These are phyloP conservation scores for Lasioglossum vierecki DNA, from an alignment of 2,888 invertebrate species.

Conservation along the genomic window DNA sequence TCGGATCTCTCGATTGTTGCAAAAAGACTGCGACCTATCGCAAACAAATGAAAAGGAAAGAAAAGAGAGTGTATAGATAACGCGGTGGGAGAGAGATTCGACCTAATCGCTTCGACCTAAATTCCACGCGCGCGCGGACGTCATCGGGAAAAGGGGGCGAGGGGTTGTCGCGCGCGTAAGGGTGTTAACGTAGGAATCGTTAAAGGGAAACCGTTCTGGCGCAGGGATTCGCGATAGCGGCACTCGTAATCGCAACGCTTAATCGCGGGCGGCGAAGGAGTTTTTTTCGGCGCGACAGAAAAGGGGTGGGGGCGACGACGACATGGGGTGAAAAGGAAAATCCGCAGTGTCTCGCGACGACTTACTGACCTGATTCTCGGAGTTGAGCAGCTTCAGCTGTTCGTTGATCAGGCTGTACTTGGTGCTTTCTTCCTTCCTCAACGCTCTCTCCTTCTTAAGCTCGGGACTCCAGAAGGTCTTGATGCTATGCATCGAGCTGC, in stretches of 20 bases:
- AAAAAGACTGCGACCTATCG: background rate
- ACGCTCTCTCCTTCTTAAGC: constrained; percentile 97
- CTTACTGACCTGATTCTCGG: constrained; percentile 95
- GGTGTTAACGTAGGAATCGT: background rate
- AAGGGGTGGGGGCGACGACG: background rate
- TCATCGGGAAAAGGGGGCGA: background rate
- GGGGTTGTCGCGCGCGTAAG: background rate
- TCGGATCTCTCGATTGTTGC: background rate
- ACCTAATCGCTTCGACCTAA: constrained; percentile 48
- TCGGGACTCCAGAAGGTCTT: constrained; percentile 99
- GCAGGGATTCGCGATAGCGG: background rate
- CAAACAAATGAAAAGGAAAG: background rate
- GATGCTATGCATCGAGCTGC: constrained; percentile 99
- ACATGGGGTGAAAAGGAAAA: background rate
- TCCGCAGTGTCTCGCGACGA: constrained; percentile 33
- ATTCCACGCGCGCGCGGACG: constrained; percentile 40
- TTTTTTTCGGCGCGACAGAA: background rate
- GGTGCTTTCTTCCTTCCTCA: constrained; percentile 98
- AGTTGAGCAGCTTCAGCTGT: constrained; percentile 97
- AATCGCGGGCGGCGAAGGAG: background rate
- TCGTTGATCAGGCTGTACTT: constrained; percentile 98
- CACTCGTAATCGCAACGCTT: background rate
- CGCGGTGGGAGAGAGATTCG: background rate
- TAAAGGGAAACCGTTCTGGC: background rate
- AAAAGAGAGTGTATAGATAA: too few relatives aligned